Base-by-base conservation (phyloP, 1,140 invertebrate genomes). In the Galendromus occidentalis region DNA sequence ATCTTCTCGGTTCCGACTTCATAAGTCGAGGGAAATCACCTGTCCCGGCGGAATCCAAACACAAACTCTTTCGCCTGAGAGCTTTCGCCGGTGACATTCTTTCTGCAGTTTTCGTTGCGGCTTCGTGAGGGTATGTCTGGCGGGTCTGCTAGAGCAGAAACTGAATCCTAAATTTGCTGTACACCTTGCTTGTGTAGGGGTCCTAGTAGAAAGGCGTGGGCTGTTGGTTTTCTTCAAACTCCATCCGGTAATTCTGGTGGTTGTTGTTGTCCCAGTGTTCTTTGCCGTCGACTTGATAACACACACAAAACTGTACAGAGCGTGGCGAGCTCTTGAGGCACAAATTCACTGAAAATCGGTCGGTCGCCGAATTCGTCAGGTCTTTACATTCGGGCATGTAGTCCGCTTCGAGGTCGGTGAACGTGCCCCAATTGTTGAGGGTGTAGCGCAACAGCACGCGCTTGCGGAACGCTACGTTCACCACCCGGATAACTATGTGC, bases 201-300 rank as follows among this genome's bases (percentile, higher is more conserved):
- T 6, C 20, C 33, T 33, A 59, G 9, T 59, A 59, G 22, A 59
- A 59, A 29, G 51, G 51, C 22, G 51, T 59, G 17, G 22, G 22
- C 22, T 59, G 51, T 59, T 59, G 51, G 33, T 33, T 59, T 22
- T 59, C 51, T 22, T 59, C 51, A 25, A 59, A 59, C 51, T 59
- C 51, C 51, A 59, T 59, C 51, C 51, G 51, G 73, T 93, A 94
- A 78, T 94, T 93, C 29, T 76, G 76, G 12, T 87, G 86, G 64
- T 78, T 76, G 71, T 94, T 94, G 75, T 84, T 94, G 74, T 93
- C 90, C 91, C 91, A 95, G 75, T 84, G 89, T 72, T 88, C 84
- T 66, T 82, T 79, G 2, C 86, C 69, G 33, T 69, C 87, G 67
- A 84, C 86, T 71, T 85, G 82, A 75, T 88, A 94, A 33, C 86